A percentile compares a stretch with the other conserved stretches of the same genome.
phyloP scores from a whole-genome alignment of 35 echinoderm and acorn worm species.

The Acanthaster planci region DNA sequence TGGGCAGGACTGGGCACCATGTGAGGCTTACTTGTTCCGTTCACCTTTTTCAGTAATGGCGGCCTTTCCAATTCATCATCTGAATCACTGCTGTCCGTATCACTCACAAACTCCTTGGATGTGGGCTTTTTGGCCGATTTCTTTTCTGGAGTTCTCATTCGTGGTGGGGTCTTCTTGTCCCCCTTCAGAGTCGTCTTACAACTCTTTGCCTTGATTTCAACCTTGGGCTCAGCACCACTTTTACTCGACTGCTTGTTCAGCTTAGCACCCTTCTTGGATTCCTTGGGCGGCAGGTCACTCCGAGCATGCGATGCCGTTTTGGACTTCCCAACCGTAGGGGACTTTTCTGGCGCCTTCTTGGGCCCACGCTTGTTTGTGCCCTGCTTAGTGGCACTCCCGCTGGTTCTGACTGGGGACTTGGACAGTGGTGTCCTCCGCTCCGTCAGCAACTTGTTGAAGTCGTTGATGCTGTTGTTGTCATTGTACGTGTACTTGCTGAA shows the following conservation, averaged over 20 bases:
- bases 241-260: slow-evolving; percentile 35
- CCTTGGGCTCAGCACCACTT: slow-evolving; percentile 18
- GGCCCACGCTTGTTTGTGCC: not conserved
- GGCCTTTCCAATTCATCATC: not conserved
- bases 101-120: slow-evolving; percentile 33
- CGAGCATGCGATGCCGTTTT: not conserved
- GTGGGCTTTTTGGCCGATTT: not conserved
- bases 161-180: slow-evolving; percentile 31
- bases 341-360: not conserved
- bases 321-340: not conserved
- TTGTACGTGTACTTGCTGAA: slow-evolving; percentile 7
- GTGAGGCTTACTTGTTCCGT: slow-evolving; percentile 27
- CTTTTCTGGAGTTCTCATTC: slow-evolving; percentile 24
- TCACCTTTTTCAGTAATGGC: slow-evolving; percentile 17
- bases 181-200: slow-evolving; percentile 30
- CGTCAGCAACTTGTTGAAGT: slow-evolving; percentile 2
- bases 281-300: not conserved
- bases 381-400: not conserved
- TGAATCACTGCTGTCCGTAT: slow-evolving; percentile 7
- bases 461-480: not conserved
- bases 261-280: slow-evolving; percentile 21
- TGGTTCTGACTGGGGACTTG: slow-evolving; percentile 9
- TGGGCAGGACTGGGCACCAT: not conserved
- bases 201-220: slow-evolving; percentile 27
- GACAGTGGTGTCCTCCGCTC: slow-evolving; percentile 7